Evolutionary conservation across 2,113 vertebrate species (phyloP), one percentile per base, ranked within the genome.

Genomic region (Rhinoderma darwinii): DNA sequence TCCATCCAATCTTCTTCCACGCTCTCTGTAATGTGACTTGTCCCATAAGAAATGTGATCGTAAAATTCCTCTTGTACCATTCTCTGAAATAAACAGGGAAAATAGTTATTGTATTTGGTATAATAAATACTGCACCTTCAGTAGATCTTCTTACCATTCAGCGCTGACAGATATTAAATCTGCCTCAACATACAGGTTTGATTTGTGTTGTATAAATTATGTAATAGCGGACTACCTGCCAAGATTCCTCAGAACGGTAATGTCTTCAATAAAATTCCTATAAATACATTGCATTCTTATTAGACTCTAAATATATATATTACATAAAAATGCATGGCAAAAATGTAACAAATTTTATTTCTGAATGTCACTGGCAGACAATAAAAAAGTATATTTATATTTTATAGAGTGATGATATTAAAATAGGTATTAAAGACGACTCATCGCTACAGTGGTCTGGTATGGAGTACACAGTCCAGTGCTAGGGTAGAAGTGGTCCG

Each of bases 41-140:
- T 76, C 94, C 97, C 98, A 99, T 98, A 82, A 97, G 93, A 83
- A 97, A 91, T 0, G 97, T 99, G 92, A 99, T 98, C 89, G 92
- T 93, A 89, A 99, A 95, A 90, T 99, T 99, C 18, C 90, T 95
- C 89, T 90, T 93, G 93, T 99, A 99, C 98, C 98, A 98, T 76
- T 98, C 97, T 91, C 98, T 96, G 72, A 5, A 63, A 77, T 22
- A 50, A 12, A 51, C 1, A 83, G 22, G 8, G 39, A 78, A 51
- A 22, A 78, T 8, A 50, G 7, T 37, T 73, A 2, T 59, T 59
- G n/a, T 59, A 73, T 73, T 41, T 3, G 2, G 56, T 11, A 44
- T 43, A n/a, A 25, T 74, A 25, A 73, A 73, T 11, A 37, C 18
- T 4, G 20, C 12, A 35, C 32, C 15, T 70, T 3, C 17, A 22